Percentiles rank a stretch among this genome's conserved stretches.
These are phyloP conservation scores for Tapirus indicus DNA, from an alignment of 2,797 vertebrate species.

Conservation along the genomic window DNA sequence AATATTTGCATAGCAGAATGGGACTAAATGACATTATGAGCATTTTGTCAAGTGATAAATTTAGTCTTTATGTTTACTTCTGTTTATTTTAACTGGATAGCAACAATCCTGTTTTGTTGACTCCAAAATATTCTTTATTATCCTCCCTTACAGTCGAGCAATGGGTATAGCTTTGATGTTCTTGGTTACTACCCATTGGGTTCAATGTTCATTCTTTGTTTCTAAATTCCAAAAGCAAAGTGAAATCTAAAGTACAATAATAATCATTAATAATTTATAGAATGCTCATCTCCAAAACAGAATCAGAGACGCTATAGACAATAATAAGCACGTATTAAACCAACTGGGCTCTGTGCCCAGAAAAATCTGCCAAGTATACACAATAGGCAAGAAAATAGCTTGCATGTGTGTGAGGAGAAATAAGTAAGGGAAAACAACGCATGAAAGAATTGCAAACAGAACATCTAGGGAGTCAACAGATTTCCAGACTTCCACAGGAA, in stretches of 20 bases:
- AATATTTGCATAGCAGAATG: not conserved
- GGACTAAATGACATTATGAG: not conserved
- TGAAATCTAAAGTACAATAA: constrained; percentile 71
- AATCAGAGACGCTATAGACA: constrained; percentile 60
- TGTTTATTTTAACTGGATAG: constrained; percentile 18
- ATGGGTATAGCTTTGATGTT: constrained; percentile 48
- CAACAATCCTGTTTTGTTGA: constrained; percentile 39
- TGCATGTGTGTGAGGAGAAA: constrained; percentile 41
- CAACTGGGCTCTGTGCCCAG: constrained; percentile 79
- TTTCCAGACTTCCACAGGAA: constrained; percentile 59
- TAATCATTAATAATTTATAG: constrained; percentile 81
- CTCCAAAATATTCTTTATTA: constrained; percentile 60
- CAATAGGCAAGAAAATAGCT: constrained; percentile 68
- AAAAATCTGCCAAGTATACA: constrained; percentile 73
- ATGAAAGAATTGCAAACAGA: constrained; percentile 68
- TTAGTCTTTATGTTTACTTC: constrained; percentile 4
- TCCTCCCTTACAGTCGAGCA: not conserved
- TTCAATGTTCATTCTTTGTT: constrained; percentile 70
- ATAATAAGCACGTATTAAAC: constrained; percentile 75
- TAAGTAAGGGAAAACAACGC: constrained; percentile 62
- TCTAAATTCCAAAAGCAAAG: constrained; percentile 74
- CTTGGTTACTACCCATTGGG: constrained; percentile 57
- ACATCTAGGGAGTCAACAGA: constrained; percentile 55
- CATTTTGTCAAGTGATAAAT: not conserved
- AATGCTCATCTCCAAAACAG: constrained; percentile 63